Evolutionary conservation across 2,113 vertebrate species (phyloP), one percentile per base, ranked within the genome.

Genomic region (Rynchops niger): DNA sequence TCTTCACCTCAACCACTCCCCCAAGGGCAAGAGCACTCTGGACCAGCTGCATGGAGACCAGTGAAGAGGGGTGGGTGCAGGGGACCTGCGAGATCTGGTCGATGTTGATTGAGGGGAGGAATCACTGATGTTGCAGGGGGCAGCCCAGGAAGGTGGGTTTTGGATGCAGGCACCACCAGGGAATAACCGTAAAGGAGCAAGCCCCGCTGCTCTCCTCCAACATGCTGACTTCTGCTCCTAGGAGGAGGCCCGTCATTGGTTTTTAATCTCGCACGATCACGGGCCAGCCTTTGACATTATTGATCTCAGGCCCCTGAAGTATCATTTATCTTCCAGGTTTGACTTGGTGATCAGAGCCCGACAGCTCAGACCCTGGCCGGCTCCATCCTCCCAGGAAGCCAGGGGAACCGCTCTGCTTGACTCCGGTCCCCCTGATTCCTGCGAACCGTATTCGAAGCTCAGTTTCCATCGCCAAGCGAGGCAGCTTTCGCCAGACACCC

Each of bases 241-340:
- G 42, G 70, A 89, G 78, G 45, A 80, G 27, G 71, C 77, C 94
- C 81, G 82, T 85, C 93, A 95, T 83, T 94, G 92, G 93, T 82
- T 96, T 97, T 96, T 90, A 97, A 96, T 96, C 95, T 97, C 3
- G 4, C 73, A 42, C 2, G n/a, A 92, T 97, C 95, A 97, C 30
- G 0, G 85, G 79, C 40, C 78, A 93, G 94, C 36, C 90, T 96
- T 94, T 97, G 95, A 97, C 90, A 71, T 82, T 81, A 97, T 94
- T 94, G 93, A 97, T 97, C 66, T 84, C 58, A 67, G 65, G 86
- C 53, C 83, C 63, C 96, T 83, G 65, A 96, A 79, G 92, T 66
- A 88, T 74, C 81, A 92, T 95, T 96, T 95, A 88, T 93, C 92
- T 94, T 91, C 82, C 69, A 58, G 90, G 82, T 91, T 80, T 96